phyloP scores from a whole-genome alignment of 2,888 invertebrate species.

The Calameuta filiformis region DNA sequence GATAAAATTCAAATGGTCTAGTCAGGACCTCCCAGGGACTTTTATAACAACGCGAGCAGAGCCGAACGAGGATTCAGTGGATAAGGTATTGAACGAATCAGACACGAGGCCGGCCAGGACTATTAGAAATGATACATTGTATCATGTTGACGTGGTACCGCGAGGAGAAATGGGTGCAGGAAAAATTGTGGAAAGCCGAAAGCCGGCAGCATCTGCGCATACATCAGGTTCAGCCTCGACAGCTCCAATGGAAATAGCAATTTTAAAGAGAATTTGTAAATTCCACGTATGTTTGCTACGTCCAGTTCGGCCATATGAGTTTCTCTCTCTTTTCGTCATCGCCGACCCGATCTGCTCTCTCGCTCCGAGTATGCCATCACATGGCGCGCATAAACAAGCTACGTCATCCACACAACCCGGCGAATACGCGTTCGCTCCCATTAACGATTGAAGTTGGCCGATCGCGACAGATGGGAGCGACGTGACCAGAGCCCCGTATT shows the following conservation, averaged over 20 bases:
- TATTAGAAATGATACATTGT: neutral
- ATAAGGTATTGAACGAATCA: neutral
- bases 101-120: neutral
- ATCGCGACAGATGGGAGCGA: slow-evolving; percentile 60
- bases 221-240: slow-evolving; percentile 37
- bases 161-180: slow-evolving; percentile 16
- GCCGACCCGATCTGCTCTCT: neutral
- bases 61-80: neutral
- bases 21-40: neutral
- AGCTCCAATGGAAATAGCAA: slow-evolving; percentile 31
- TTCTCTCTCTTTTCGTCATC: neutral
- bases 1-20: slow-evolving; percentile 8
- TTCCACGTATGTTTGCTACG: slow-evolving; percentile 37
- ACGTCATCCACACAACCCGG: slow-evolving; percentile 33
- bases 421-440: slow-evolving; percentile 51
- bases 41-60: neutral
- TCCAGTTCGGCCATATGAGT: neutral
- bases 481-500: slow-evolving; percentile 53
- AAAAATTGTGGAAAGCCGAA: slow-evolving; percentile 13
- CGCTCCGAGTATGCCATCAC: slow-evolving; percentile 18
- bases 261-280: slow-evolving; percentile 52
- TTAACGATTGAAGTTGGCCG: slow-evolving; percentile 59
- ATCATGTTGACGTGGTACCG: neutral
- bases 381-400: slow-evolving; percentile 32
- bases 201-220: slow-evolving; percentile 42